Evolutionary conservation across 2,888 invertebrate genomes (phyloP).

Genomic region (Mamestra brassicae): DNA sequence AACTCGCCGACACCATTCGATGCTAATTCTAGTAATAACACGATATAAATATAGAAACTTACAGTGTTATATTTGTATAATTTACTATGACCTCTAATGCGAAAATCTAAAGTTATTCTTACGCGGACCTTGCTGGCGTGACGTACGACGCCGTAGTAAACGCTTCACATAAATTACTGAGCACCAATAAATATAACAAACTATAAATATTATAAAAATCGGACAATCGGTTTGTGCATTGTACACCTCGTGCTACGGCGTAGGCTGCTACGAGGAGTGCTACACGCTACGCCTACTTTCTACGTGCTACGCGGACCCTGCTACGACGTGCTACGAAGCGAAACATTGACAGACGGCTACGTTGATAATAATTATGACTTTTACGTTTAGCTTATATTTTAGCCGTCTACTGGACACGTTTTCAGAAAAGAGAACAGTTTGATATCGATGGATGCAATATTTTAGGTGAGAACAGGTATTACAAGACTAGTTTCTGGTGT

Average conservation of each 20-base stretch:
- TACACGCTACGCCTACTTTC: slow-evolving; percentile 56
- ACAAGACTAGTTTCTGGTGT: background rate
- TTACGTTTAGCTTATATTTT: background rate
- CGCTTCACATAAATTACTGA: slow-evolving; percentile 55
- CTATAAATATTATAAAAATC: slow-evolving; percentile 51
- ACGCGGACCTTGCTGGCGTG: slow-evolving; percentile 61
- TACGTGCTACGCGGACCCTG: slow-evolving; percentile 65
- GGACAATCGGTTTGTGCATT: slow-evolving; percentile 38
- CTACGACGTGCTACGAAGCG: slow-evolving; percentile 54
- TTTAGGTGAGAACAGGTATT: background rate
- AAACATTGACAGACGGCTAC: background rate
- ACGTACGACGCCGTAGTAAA: slow-evolving; percentile 59
- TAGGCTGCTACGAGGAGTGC: slow-evolving; percentile 54
- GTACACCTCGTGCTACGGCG: slow-evolving; percentile 56
- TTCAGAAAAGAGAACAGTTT: background rate
- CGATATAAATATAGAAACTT: slow-evolving; percentile 46
- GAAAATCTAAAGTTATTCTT: slow-evolving; percentile 62
- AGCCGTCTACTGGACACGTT: background rate
- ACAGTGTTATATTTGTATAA: slow-evolving; percentile 60
- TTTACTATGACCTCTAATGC: slow-evolving; percentile 59
- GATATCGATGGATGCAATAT: background rate
- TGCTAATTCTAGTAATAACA: slow-evolving; percentile 49
- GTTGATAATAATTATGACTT: background rate
- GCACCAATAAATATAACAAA: slow-evolving; percentile 53
- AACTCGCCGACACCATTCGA: slow-evolving; percentile 32